Evolutionary conservation across 2,113 vertebrate species (phyloP), one percentile per base, ranked within the genome.

Genomic region (Vicugna pacos): DNA sequence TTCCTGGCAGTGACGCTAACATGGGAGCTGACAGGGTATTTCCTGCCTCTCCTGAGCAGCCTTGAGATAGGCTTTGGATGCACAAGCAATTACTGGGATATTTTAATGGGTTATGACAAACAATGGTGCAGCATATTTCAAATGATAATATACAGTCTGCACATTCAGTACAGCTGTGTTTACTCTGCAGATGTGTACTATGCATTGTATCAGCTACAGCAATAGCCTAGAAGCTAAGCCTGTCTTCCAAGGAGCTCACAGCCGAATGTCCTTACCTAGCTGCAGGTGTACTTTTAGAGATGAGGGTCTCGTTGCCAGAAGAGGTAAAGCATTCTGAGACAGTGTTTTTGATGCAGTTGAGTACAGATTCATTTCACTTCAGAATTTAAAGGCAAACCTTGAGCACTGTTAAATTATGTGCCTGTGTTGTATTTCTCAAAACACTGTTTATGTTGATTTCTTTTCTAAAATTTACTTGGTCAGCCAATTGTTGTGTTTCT

Each of bases 101-200:
- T 81, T 96, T 87, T 83, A 83, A 90, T 79, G 14, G 56, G 70
- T 96, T 93, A 32, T 87, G 77, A 83, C 92, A 93, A 90, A 86
- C 30, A 82, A 14, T 8, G 10, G 6, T 30, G 13, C 32, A 89
- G 28, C 13, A 0, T 93, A 86, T 94, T 97, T 91, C 35, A 94
- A 70, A 84, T 89, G 85, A 46, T 79, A 54, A 38, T 38, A 32
- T 15, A 62, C 54, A 35, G 50, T 22, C 46, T 58, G 67, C 15
- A 65, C 8, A 56, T 73, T 81, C 28, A 64, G 8, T 32, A 64
- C 12, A 72, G 30, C 46, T 76, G 54, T 16, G 32, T 67, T 93
- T 93, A 62, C 46, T 85, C 62, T 89, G 46, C 54, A 89, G 67
- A 56, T 12, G 32, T 62, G 92, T 77, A 13, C 50, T 72, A 42